Evolutionary conservation across 1,140 invertebrate genomes (phyloP).

Genomic region (Wasmannia auropunctata): DNA sequence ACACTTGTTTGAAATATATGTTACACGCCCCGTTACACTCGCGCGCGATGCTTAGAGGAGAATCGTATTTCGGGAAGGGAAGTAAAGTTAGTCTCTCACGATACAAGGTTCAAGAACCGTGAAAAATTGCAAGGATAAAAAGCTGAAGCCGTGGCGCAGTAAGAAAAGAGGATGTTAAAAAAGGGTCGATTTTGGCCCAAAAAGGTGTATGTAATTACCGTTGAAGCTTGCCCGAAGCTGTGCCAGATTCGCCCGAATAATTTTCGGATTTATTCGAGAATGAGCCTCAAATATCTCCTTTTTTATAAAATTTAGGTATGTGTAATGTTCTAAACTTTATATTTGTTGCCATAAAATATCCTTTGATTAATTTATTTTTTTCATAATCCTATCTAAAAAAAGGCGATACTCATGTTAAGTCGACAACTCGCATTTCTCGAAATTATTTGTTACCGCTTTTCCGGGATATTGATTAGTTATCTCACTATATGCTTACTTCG

Average conservation of each 20-base stretch:
- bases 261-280: background rate
- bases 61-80: background rate
- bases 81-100: constrained; percentile 45
- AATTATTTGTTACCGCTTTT: too few species aligned
- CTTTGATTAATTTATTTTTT: background rate
- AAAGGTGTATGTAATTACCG: constrained; percentile 32
- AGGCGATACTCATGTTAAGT: too few species aligned
- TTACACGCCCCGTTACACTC: background rate
- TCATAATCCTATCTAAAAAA: too few species aligned
- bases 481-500: too few species aligned
- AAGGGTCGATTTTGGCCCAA: too few species aligned
- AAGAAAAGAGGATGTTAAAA: too few species aligned
- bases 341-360: background rate
- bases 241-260: background rate
- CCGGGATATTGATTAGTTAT: too few species aligned
- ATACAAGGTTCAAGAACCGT: constrained; percentile 69
- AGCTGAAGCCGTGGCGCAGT: constrained; percentile 76
- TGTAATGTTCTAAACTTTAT: background rate
- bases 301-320: background rate
- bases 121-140: constrained; percentile 80
- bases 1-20: background rate
- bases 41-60: background rate
- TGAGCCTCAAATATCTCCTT: background rate
- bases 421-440: too few species aligned
- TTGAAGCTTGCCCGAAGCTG: constrained; percentile 1